Base-by-base conservation (phyloP, 1,140 invertebrate genomes). In the Cecropterus lyciades region DNA sequence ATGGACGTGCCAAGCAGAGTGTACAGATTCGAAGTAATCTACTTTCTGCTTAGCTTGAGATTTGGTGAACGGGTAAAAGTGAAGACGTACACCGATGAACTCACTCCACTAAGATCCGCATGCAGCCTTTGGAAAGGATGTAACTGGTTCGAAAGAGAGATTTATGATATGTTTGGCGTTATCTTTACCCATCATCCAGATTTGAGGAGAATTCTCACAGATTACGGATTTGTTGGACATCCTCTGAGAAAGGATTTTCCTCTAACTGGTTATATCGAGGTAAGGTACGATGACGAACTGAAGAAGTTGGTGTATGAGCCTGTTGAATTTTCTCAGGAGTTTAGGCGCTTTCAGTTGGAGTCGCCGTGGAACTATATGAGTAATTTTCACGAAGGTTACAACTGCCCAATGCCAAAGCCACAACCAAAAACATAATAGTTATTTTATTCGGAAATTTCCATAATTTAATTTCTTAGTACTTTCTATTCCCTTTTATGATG, bases 21-120 rank as follows among this genome's bases (percentile, higher is more conserved):
- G 20, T 91, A 69, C 45, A 78, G 89, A 65, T 91, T 91, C 51
- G 87, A 98, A 96, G 93, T 99, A 49, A 94, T 99, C 13, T 99
- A 99, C 85, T 97, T 97, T 80, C 88, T 99, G 2, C 90, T 99
- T 1, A 99, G 98, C n/a, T 69, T 99, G n/a, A 94, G 96, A 65
- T 99, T 94, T 46, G 60, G 69, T 0, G 77, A 81, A 45, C 77
- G 72, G 57, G 81, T 71, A 0, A 73, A 72, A 71, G 84, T 85
- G 5, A 92, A 92, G 70, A 91, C 90, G 1, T 93, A 92, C 53
- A 93, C 91, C 0, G 90, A 93, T 59, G 92, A 92, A 75, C 67
- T 92, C 16, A 91, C 91, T 0, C 87, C 91, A 4, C 49, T 92
- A 1, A 84, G 85, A 37, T 93, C 91, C 0, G 85, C 83, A 1